A percentile compares a stretch with the other conserved stretches of the same genome.
phyloP scores from a whole-genome alignment of 2,797 vertebrate genomes.

The Octomys mimax region DNA sequence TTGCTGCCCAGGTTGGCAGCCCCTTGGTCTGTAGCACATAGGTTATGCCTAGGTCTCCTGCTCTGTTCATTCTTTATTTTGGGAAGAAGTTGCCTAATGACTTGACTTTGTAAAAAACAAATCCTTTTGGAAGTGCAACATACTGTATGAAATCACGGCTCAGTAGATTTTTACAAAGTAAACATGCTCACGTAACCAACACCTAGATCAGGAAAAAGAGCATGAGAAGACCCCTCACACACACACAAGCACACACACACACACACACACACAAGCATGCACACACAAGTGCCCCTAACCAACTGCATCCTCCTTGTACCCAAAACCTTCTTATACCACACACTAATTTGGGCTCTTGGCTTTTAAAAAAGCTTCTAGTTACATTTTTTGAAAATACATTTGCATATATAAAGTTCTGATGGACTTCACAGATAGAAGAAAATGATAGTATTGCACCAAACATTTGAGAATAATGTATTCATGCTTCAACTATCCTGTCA shows the following conservation, averaged over 20 bases:
- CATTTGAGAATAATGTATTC: conserved; percentile 48
- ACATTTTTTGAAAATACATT: conserved; percentile 10
- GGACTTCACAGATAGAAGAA: neutral
- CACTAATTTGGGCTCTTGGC: conserved; percentile 6
- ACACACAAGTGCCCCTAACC: neutral
- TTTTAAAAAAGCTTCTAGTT: conserved; percentile 65
- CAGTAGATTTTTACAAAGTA: conserved; percentile 36
- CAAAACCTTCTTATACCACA: conserved; percentile 19
- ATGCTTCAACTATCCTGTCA: neutral
- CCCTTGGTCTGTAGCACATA: neutral
- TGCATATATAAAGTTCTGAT: neutral
- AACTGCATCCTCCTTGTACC: neutral
- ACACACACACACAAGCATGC: neutral
- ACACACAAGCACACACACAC: neutral
- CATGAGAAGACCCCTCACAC: no score
- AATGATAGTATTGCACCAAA: neutral
- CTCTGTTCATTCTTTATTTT: conserved; percentile 39
- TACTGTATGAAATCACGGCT: neutral
- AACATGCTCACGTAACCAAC: neutral
- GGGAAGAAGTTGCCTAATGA: neutral
- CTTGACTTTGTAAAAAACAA: neutral
- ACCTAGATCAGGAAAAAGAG: conserved; percentile 11
- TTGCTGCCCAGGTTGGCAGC: neutral
- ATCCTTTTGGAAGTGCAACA: conserved; percentile 7
- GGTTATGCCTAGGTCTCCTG: neutral